phyloP scores from a whole-genome alignment of 1,140 invertebrate species.

The Andricus grossulariae region DNA sequence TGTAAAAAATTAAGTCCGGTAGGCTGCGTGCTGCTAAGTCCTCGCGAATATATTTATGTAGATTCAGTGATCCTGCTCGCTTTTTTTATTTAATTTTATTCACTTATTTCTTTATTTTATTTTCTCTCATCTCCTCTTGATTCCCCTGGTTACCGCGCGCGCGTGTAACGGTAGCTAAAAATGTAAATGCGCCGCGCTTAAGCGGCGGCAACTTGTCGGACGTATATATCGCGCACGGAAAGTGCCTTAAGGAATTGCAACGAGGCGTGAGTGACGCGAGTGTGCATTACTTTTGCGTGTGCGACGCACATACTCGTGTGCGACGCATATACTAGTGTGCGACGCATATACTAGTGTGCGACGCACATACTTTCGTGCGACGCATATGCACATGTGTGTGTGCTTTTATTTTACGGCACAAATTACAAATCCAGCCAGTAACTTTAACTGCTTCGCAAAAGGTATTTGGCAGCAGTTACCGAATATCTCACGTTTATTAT shows the following conservation, averaged over 20 bases:
- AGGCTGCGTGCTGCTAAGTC: conserved; percentile 38
- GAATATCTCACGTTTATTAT: no score
- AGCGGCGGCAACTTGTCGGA: conserved; percentile 57
- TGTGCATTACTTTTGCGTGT: conserved; percentile 51
- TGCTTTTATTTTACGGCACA: conserved; percentile 40
- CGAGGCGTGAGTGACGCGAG: conserved; percentile 52
- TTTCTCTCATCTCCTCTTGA: conserved; percentile 40
- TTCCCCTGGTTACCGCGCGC: conserved; percentile 47
- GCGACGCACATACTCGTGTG: not conserved
- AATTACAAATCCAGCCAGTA: no score
- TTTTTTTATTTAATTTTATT: conserved; percentile 22
- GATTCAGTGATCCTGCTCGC: conserved; percentile 51
- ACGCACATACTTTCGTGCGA: no score
- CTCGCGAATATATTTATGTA: conserved; percentile 49
- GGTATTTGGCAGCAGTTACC: no score
- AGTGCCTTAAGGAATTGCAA: conserved; percentile 53
- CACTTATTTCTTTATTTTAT: conserved; percentile 32
- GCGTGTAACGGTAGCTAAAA: conserved; percentile 55
- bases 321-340: no score
- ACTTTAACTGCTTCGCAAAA: no score
- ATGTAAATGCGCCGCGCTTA: conserved; percentile 55
- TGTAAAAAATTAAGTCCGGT: conserved; percentile 56
- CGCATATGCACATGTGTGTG: conserved; percentile 31
- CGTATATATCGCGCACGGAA: conserved; percentile 54
- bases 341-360: no score